phyloP scores from a whole-genome alignment of 2,797 vertebrate genomes.

The Leucoraja ocellata region DNA sequence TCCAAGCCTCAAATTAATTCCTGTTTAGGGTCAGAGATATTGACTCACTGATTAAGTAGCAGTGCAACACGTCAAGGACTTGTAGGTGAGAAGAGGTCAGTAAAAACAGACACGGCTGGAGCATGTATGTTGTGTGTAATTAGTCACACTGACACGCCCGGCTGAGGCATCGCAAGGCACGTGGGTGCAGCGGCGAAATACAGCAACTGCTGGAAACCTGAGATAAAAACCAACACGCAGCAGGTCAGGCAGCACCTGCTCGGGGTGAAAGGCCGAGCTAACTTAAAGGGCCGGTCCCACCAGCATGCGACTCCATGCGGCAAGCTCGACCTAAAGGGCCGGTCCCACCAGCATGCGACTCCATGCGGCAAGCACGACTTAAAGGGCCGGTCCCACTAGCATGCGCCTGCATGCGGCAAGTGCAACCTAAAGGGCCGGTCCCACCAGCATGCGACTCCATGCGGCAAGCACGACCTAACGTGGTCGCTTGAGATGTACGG shows the following conservation, averaged over 20 bases:
- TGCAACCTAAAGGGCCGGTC: too few species aligned
- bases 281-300: too few species aligned
- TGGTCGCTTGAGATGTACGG: too few species aligned
- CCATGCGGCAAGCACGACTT: too few species aligned
- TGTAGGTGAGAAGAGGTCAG: constrained; percentile 10
- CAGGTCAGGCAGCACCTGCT: not conserved
- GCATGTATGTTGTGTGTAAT: not conserved
- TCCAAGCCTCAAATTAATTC: not conserved
- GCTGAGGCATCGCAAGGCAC: not conserved
- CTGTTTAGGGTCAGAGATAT: constrained; percentile 11
- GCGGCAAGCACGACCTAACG: too few species aligned
- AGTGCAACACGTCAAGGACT: not conserved
- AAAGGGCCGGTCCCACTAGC: too few species aligned
- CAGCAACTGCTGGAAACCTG: not conserved
- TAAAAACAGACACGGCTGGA: not conserved
- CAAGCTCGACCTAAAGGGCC: too few species aligned
- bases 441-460: too few species aligned
- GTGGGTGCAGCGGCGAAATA: not conserved
- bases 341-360: too few species aligned
- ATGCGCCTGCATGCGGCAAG: too few species aligned
- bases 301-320: too few species aligned
- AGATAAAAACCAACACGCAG: not conserved
- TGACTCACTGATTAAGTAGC: not conserved
- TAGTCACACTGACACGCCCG: not conserved
- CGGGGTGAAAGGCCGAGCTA: not conserved